Evolutionary conservation across 1,140 invertebrate species (phyloP).

Genomic region (Drosophila ambigua): DNA sequence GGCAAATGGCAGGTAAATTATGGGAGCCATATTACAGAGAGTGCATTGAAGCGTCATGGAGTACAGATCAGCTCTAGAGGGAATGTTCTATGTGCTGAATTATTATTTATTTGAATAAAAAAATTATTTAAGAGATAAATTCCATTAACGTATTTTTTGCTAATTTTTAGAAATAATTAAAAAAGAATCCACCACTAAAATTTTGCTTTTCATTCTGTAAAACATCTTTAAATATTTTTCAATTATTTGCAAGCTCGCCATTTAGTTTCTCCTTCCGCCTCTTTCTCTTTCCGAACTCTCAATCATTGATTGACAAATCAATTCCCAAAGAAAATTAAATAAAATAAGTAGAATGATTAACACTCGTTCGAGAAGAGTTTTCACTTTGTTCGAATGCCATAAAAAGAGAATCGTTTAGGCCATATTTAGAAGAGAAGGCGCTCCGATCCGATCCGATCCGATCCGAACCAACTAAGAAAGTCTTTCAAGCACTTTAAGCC

Average conservation of each 20-base stretch:
- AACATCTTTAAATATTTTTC: constrained; percentile 19
- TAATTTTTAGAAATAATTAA: constrained; percentile 5
- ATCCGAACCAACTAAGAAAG: constrained; percentile 34
- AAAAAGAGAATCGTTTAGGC: constrained; percentile 45
- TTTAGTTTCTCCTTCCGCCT: constrained; percentile 9
- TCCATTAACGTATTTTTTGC: background rate
- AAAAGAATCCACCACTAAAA: constrained; percentile 5
- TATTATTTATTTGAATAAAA: no score
- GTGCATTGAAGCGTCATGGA: background rate
- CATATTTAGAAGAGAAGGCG: constrained; percentile 51
- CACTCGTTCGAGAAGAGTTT: constrained; percentile 9
- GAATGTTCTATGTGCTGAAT: no score
- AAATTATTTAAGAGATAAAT: no score
- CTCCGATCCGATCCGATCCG: background rate
- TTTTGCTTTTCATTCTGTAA: constrained; percentile 31
- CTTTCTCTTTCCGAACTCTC: constrained; percentile 3
- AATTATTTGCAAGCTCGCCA: constrained; percentile 17
- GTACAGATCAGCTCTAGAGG: no score
- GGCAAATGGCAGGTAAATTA: no score
- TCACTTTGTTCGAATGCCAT: constrained; percentile 38
- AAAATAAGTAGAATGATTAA: constrained; percentile 38
- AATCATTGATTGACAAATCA: constrained; percentile 41
- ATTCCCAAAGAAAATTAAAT: constrained; percentile 33
- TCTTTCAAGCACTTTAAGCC: constrained; percentile 18
- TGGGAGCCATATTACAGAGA: background rate